Evolutionary conservation across 2,113 vertebrate species (phyloP).

Genomic region (human (Homo sapiens)): DNA sequence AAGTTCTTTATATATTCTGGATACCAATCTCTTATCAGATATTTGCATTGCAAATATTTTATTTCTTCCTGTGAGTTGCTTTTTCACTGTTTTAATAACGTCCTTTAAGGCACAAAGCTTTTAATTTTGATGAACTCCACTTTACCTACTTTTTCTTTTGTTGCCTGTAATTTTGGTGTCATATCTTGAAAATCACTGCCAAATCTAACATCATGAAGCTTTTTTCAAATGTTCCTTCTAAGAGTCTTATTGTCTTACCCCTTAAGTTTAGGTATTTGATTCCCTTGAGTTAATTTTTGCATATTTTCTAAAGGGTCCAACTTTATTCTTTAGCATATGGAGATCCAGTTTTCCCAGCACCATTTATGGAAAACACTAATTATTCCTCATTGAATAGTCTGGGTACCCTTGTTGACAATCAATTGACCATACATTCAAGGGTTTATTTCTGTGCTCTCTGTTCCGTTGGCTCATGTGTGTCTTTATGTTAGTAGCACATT

Average conservation of each 20-base stretch:
- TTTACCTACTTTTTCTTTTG: neutral
- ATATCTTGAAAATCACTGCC: neutral
- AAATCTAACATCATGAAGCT: neutral
- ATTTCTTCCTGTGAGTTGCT: neutral
- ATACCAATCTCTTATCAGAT: neutral
- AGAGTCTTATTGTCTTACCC: neutral
- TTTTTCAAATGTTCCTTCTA: neutral
- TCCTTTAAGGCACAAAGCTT: neutral
- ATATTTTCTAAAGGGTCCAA: neutral
- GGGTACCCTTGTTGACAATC: neutral
- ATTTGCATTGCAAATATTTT: neutral
- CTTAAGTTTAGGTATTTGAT: neutral
- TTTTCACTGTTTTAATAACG: neutral
- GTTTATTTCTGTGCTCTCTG: neutral
- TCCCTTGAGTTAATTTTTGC: neutral
- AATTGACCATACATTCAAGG: neutral
- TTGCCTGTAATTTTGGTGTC: neutral
- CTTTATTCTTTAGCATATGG: neutral
- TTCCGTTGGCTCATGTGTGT: neutral
- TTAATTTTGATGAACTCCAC: neutral
- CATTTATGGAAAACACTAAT: neutral
- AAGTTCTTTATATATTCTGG: neutral
- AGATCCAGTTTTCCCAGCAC: neutral
- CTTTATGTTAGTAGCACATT: neutral
- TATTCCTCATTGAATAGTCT: neutral